These are phyloP conservation scores for Aphidius gifuensis DNA, from an alignment of 1,140 invertebrate species.

Conservation along the genomic window DNA sequence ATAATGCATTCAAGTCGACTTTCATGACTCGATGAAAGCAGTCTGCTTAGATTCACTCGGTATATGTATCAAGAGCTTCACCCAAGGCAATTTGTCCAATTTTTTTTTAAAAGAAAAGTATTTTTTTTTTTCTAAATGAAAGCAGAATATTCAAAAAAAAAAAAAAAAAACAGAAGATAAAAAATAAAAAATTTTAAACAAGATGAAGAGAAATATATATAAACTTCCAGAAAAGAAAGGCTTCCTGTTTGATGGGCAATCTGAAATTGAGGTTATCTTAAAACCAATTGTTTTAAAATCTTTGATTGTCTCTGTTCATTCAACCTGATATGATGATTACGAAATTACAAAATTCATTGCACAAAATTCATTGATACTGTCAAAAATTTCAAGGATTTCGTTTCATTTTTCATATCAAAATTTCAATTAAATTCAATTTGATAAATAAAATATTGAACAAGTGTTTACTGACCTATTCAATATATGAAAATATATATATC, in stretches of 20 bases:
- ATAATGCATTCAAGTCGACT: slow-evolving; percentile 34
- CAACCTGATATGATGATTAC: background rate
- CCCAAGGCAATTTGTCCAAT: slow-evolving; percentile 8
- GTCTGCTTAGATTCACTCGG: slow-evolving; percentile 37
- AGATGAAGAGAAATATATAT: background rate
- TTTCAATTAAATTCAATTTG: background rate
- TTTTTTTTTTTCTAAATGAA: too few relatives aligned
- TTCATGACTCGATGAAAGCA: slow-evolving; percentile 43
- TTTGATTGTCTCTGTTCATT: slow-evolving; percentile 31
- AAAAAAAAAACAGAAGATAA: too few relatives aligned
- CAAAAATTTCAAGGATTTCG: background rate
- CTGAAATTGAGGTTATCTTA: slow-evolving; percentile 35
- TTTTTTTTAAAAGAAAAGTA: too few relatives aligned
- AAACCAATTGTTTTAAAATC: slow-evolving; percentile 42
- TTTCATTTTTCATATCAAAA: background rate
- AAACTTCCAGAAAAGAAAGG: slow-evolving; percentile 4
- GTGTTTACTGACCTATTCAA: background rate
- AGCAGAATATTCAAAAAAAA: too few relatives aligned
- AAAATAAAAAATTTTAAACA: too few relatives aligned
- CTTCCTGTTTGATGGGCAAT: slow-evolving; percentile 1
- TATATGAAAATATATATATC: background rate
- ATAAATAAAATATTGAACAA: slow-evolving; percentile 1
- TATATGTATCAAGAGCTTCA: slow-evolving; percentile 1
- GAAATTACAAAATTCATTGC: too few relatives aligned
- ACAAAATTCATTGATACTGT: slow-evolving; percentile 4